These are phyloP conservation scores for Eustalomyia histrio DNA, from an alignment of 2,888 invertebrate species.

Conservation along the genomic window DNA sequence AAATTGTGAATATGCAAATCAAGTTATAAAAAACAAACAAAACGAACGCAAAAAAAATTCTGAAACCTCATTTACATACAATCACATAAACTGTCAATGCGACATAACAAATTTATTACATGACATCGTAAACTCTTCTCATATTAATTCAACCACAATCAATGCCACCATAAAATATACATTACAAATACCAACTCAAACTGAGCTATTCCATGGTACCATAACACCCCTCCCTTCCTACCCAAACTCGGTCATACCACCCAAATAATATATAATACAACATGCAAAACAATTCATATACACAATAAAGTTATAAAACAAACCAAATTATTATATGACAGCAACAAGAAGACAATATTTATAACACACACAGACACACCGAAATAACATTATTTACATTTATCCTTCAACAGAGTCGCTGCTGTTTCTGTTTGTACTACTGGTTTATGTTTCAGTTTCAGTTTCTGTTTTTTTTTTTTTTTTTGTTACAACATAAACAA, in stretches of 20 bases:
- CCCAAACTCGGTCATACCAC: too few species aligned
- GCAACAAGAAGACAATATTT: conserved; percentile 59
- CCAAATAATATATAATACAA: conserved; percentile 11
- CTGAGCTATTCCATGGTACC: conserved; percentile 12
- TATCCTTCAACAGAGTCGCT: conserved; percentile 58
- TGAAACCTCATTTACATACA: conserved; percentile 64
- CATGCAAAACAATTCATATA: conserved; percentile 52
- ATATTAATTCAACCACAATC: conserved; percentile 64
- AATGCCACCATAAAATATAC: conserved; percentile 54
- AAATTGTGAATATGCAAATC: conserved; percentile 60
- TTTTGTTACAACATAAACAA: conserved; percentile 54
- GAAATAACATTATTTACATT: conserved; percentile 67
- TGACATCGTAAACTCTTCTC: conserved; percentile 63
- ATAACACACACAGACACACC: conserved; percentile 23
- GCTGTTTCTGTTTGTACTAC: conserved; percentile 41
- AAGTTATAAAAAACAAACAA: conserved; percentile 45
- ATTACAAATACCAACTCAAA: conserved; percentile 12
- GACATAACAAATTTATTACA: conserved; percentile 68
- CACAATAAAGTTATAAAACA: conserved; percentile 7
- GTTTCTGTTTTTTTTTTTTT: too few species aligned
- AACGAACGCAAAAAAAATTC: conserved; percentile 39
- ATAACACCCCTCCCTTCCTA: conserved; percentile 4
- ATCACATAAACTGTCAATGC: conserved; percentile 67
- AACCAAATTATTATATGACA: conserved; percentile 59
- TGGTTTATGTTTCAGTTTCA: conserved; percentile 15